Base-by-base conservation (phyloP, 1,140 invertebrate species). In the Hesperophylax magnus region DNA sequence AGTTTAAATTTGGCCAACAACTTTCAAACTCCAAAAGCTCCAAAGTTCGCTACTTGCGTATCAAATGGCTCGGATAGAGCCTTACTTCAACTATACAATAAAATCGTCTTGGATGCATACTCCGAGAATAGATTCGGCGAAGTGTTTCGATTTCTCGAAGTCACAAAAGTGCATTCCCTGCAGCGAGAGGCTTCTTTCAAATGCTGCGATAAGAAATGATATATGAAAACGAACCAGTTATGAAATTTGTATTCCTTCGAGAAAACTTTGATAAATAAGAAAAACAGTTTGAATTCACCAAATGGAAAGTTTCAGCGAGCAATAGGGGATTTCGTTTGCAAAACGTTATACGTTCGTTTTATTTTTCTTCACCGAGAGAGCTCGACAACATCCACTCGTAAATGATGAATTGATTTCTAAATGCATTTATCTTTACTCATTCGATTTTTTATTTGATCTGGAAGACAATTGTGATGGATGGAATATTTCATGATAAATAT, bases 381-480 rank as follows among this genome's bases (percentile, higher is more conserved):
- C 58, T 22, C 58, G 0, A 24, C 18, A 22, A 14, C 56, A n/a
- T 60, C 56, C 56, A 22, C 18, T 61, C 18, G 11, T 67, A 67
- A 67, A 31, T 72, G 69, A 72, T 72, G 17, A 72, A 72, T 72
- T 18, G 34, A 72, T 54, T 18, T 18, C 17, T 72, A 20, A 72
- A 54, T 72, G 69, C 69, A 72, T 72, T 72, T 14, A 72, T 72
- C 69, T 53, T 54, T 47, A 47, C 1, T n/a, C 22, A 17, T 67
- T 39, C 22, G 8, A 17, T 67, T 27, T 47, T 34, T 34, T 34
- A 17, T 34, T 67, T 34, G 11, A n/a, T 4, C 58, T 34, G 8
- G 27, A 67, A 67, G 63, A 27, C 14, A 67, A 67, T 67, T 8
- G 9, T 61, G 58, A 61, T 61, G 18, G 18, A 20, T 20, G 8